Evolutionary conservation across 2,888 invertebrate genomes (phyloP).

Genomic region (Griposia aprilina): DNA sequence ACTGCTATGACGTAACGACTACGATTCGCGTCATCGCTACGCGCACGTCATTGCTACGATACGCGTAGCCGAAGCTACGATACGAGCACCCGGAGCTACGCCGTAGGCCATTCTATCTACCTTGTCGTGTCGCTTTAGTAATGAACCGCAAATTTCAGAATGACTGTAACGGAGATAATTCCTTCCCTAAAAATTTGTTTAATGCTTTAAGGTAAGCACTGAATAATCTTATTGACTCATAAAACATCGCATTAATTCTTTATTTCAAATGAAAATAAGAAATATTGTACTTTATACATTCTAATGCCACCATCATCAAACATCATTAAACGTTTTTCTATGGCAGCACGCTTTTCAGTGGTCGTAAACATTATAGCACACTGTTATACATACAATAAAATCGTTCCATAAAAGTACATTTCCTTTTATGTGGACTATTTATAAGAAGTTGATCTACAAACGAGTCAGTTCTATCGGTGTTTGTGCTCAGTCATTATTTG

Average conservation of each 20-base stretch:
- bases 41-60: constrained; percentile 32
- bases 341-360: constrained; percentile 22
- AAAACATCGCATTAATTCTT: not conserved
- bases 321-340: constrained; percentile 36
- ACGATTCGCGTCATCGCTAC: constrained; percentile 19
- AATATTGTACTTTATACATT: not conserved
- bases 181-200: not conserved
- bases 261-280: not conserved
- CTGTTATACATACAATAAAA: constrained; percentile 56
- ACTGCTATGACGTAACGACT: constrained; percentile 26
- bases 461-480: constrained; percentile 43
- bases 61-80: constrained; percentile 28
- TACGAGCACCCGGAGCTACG: constrained; percentile 16
- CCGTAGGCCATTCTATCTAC: constrained; percentile 8
- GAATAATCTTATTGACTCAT: not conserved
- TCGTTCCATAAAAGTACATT: constrained; percentile 56
- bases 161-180: not conserved
- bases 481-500: constrained; percentile 56
- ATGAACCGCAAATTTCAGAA: not conserved
- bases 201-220: not conserved
- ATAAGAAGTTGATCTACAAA: constrained; percentile 56
- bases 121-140: not conserved
- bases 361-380: constrained; percentile 60
- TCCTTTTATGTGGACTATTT: constrained; percentile 57
- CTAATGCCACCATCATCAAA: constrained; percentile 15